Evolutionary conservation across 1,140 invertebrate species (phyloP).

Genomic region (Hirudo medicinalis): DNA sequence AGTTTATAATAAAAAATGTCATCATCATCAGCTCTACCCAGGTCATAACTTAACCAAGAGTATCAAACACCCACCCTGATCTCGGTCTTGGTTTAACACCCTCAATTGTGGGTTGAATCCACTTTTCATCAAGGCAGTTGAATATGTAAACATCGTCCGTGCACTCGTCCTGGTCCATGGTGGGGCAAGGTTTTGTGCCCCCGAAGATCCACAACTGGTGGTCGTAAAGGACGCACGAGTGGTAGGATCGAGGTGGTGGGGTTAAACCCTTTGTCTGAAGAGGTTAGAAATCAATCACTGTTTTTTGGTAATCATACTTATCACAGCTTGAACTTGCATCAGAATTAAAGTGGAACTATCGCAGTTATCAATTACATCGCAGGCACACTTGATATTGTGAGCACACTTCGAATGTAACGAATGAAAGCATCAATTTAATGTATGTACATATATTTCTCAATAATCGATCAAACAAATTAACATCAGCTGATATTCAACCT

Average conservation of each 20-base stretch:
- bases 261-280: background rate
- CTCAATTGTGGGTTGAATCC: slow-evolving; percentile 36
- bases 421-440: too few relatives aligned
- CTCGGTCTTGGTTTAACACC: slow-evolving; percentile 34
- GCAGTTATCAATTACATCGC: too few relatives aligned
- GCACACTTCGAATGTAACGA: too few relatives aligned
- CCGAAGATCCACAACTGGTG: slow-evolving; percentile 41
- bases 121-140: slow-evolving; percentile 36
- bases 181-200: slow-evolving; percentile 36
- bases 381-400: too few relatives aligned
- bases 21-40: background rate
- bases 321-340: too few relatives aligned
- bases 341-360: too few relatives aligned
- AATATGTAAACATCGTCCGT: slow-evolving; percentile 39
- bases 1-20: background rate
- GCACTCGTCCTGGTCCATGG: slow-evolving; percentile 38
- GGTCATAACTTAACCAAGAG: background rate
- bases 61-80: slow-evolving; percentile 32
- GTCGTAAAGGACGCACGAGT: slow-evolving; percentile 34
- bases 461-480: too few relatives aligned
- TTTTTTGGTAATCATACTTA: too few relatives aligned
- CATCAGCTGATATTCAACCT: slow-evolving; percentile 26
- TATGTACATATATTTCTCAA: too few relatives aligned
- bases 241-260: slow-evolving; percentile 36
- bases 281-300: too few relatives aligned